Evolutionary conservation across 2,888 invertebrate species (phyloP), one percentile per base, ranked within the genome.

Genomic region (Yponomeuta evonymella): DNA sequence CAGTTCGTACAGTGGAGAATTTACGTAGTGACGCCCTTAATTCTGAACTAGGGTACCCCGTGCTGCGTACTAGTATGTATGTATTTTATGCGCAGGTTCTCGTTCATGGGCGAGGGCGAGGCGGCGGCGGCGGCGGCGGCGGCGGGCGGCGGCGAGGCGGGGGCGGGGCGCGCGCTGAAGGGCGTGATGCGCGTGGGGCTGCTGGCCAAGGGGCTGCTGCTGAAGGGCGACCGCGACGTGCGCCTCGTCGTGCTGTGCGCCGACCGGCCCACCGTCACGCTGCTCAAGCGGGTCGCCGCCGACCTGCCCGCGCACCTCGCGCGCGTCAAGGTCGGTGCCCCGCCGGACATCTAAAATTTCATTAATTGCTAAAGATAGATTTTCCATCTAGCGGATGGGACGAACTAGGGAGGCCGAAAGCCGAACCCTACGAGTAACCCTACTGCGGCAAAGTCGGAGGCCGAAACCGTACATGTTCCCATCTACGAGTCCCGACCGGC

Each of bases 171-270:
- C 73, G 95, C 97, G 76, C 93, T 99, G 67, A 97, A 98, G 86
- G 99, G 99, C 73, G 98, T 99, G 48, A 98, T 99, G 98, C 95
- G 99, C 74, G 98, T 99, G 67, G 98, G 98, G 12, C 51, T 65
- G 11, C 85, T 91, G 73, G 91, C 90, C 81, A 89, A 90, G 86
- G 97, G 98, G 64, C 94, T 99, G 73, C 93, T 99, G 79, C 93
- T 99, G 36, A 95, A 96, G 75, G 98, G 98, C 8, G 99, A 99
- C 90, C 95, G 95, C 74, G 94, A 95, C 81, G 98, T 99, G 72
- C 96, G 98, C 77, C 93, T 99, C 74, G 99, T 99, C 62, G 98
- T 99, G 71, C 93, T 99, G 72, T 99, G 98, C 87, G 96, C 97
- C 72, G 98, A 98, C 86, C 97, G 98, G 78, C 99, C 99, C 73